These are phyloP conservation scores for Pasiphila rectangulata DNA, from an alignment of 2,888 invertebrate species.

Conservation along the genomic window DNA sequence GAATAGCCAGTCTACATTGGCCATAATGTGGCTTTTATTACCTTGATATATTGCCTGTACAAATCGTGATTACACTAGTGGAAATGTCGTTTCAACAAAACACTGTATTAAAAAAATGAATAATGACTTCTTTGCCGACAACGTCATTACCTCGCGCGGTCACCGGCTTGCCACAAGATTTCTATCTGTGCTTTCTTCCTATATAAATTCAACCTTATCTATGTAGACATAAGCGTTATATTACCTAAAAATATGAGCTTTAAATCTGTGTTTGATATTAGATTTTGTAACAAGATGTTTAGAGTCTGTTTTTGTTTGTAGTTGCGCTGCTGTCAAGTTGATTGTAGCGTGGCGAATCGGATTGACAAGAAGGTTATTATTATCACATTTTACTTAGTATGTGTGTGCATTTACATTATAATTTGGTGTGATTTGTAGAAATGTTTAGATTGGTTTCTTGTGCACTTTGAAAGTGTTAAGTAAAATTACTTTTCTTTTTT, in stretches of 20 bases:
- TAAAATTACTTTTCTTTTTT: neutral
- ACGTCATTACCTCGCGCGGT: conserved; percentile 73
- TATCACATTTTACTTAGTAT: conserved; percentile 74
- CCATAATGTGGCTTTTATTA: conserved; percentile 69
- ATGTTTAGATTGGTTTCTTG: conserved; percentile 42
- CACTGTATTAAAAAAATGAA: conserved; percentile 80
- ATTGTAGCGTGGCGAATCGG: conserved; percentile 72
- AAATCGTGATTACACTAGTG: conserved; percentile 77
- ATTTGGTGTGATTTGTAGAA: conserved; percentile 55
- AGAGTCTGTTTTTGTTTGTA: conserved; percentile 33
- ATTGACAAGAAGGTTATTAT: conserved; percentile 79
- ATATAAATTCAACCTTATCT: conserved; percentile 43
- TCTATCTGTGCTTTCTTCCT: conserved; percentile 53
- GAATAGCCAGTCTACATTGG: conserved; percentile 21
- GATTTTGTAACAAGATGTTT: conserved; percentile 42
- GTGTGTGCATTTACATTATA: conserved; percentile 58
- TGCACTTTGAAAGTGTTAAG: conserved; percentile 16
- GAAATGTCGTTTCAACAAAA: conserved; percentile 80
- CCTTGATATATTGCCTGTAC: conserved; percentile 74
- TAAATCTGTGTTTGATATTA: conserved; percentile 42
- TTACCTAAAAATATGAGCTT: conserved; percentile 16
- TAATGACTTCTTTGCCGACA: conserved; percentile 77
- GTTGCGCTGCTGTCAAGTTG: conserved; percentile 55
- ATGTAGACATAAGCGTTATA: conserved; percentile 27
- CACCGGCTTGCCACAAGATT: conserved; percentile 60